Percentiles rank a stretch among this genome's conserved stretches.
Conservation (phyloP, 2,113 vertebrate genomes). For the Carlito syrichta region DNA sequence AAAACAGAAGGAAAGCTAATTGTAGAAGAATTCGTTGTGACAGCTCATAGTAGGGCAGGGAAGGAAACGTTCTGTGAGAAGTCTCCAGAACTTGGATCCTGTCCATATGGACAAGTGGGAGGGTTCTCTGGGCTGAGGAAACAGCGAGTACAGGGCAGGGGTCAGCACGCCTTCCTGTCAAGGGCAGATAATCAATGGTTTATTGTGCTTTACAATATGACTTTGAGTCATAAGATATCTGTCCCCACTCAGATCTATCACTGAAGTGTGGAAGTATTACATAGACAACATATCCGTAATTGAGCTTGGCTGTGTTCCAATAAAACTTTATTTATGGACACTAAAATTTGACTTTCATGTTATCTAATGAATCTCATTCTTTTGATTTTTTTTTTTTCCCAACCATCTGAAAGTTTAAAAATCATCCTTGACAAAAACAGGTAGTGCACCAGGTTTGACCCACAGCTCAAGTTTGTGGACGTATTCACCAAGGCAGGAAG, state of each 20-base stretch:
- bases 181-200: not conserved
- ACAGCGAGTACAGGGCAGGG: not conserved
- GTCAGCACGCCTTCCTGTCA: not conserved
- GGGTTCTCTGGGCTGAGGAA: not conserved
- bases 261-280: not conserved
- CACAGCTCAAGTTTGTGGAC: not conserved
- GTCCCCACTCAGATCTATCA: not conserved
- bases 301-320: not conserved
- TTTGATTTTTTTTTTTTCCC: not conserved
- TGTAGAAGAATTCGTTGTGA: not conserved
- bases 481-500: not conserved
- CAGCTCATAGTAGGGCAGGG: accelerated
- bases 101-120: no score
- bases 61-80: not conserved
- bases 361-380: not conserved
- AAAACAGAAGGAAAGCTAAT: not conserved
- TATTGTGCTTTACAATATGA: not conserved
- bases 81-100: not conserved
- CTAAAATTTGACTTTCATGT: not conserved
- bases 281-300: not conserved
- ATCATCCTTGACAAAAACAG: not conserved
- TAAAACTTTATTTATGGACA: not conserved
- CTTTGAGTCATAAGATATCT: accelerated
- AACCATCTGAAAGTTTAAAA: no score
- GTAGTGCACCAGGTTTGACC: not conserved